Conservation (phyloP, 2,888 invertebrate species). For the Ochropleura leucogaster region DNA sequence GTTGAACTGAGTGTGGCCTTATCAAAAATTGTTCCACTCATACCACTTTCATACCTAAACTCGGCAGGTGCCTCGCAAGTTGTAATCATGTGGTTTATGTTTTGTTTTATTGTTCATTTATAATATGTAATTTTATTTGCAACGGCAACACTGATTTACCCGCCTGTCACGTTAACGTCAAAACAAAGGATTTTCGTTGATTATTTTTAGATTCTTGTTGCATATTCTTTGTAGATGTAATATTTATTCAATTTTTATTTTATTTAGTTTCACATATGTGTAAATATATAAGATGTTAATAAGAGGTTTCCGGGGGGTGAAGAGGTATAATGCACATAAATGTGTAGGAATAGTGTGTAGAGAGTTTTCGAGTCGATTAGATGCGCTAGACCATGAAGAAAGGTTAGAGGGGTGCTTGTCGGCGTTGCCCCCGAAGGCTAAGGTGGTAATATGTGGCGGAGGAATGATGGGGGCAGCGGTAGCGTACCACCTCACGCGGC, state of each 20-base stretch:
- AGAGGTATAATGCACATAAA: conserved; percentile 53
- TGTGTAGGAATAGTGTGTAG: conserved; percentile 59
- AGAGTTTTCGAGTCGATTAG: conserved; percentile 74
- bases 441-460: conserved; percentile 97
- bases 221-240: conserved; percentile 40
- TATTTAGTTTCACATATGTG: conserved; percentile 23
- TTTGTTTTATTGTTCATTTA: neutral
- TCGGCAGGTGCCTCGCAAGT: neutral
- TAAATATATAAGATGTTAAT: conserved; percentile 67
- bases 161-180: conserved; percentile 41
- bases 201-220: conserved; percentile 61
- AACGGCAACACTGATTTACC: conserved; percentile 24
- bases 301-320: conserved; percentile 66
- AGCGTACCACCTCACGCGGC: conserved; percentile 96
- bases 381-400: conserved; percentile 80
- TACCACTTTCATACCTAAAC: neutral
- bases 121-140: conserved; percentile 5
- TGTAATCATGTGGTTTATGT: neutral
- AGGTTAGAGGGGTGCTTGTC: conserved; percentile 79
- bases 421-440: conserved; percentile 87
- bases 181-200: conserved; percentile 39
- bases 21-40: neutral
- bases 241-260: conserved; percentile 19
- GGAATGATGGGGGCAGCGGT: conserved; percentile 98
- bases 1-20: too few relatives aligned